These are phyloP conservation scores for Harmothoe impar DNA, from an alignment of 2,888 invertebrate genomes.

Conservation along the genomic window DNA sequence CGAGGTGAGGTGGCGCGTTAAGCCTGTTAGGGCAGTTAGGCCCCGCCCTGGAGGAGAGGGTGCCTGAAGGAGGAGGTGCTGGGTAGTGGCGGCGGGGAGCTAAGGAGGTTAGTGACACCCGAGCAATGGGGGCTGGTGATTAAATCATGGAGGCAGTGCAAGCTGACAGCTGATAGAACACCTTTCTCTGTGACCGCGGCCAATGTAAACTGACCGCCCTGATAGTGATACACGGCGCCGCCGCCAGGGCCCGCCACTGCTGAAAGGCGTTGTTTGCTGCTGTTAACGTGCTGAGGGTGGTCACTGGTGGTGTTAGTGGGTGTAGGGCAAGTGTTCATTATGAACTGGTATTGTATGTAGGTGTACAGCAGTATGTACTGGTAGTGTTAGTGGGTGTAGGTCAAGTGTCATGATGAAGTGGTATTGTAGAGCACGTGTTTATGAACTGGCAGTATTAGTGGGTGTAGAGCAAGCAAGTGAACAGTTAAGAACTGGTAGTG, in stretches of 20 bases:
- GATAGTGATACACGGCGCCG: conserved; percentile 6
- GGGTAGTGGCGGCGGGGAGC: background rate
- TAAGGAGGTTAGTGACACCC: conserved; percentile 45
- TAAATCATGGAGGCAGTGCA: conserved; percentile 19
- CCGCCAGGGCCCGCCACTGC: background rate
- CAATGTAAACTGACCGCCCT: conserved; percentile 15
- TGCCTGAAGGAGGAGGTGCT: background rate
- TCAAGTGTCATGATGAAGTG: no score
- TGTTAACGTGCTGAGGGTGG: background rate
- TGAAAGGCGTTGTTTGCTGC: background rate
- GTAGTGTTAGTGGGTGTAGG: no score
- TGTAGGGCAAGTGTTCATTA: no score
- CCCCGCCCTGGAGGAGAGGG: background rate
- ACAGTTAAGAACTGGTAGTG: no score
- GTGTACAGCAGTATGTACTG: no score
- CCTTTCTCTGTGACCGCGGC: conserved; percentile 20
- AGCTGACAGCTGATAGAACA: conserved; percentile 39
- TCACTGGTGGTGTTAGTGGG: no score
- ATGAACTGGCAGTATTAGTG: no score
- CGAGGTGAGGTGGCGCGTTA: background rate
- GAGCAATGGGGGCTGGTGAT: conserved; percentile 17
- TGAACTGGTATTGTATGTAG: no score
- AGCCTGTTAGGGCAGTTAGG: conserved; percentile 10
- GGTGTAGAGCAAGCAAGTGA: no score
- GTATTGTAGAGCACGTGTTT: no score